Conservation (phyloP, 2,888 invertebrate species). For the Leptogaster cylindrica region DNA sequence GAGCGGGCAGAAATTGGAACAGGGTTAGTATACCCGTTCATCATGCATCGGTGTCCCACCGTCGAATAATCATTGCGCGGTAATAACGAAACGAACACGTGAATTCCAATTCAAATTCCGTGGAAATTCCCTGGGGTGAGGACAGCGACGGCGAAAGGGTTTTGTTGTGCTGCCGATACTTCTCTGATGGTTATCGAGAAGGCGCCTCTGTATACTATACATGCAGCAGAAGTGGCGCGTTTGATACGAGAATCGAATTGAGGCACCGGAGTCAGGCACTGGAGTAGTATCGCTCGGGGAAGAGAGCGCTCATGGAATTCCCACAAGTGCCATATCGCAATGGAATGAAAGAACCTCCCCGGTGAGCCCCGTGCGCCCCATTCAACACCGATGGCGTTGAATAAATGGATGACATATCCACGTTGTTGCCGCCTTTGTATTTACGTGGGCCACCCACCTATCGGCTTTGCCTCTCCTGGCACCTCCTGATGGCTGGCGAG, state of each 20-base stretch:
- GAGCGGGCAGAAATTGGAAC: background rate
- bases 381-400: constrained; percentile 39
- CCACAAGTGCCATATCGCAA: constrained; percentile 50
- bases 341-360: constrained; percentile 47
- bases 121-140: constrained; percentile 58
- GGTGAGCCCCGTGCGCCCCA: constrained; percentile 42
- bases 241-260: constrained; percentile 20
- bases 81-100: constrained; percentile 47
- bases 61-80: constrained; percentile 39
- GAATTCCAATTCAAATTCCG: constrained; percentile 55
- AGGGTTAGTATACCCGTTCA: background rate
- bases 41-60: constrained; percentile 28
- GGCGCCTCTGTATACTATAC: constrained; percentile 25
- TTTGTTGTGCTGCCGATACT: constrained; percentile 18
- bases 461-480: background rate
- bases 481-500: background rate
- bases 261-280: constrained; percentile 20
- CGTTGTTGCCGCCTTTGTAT: constrained; percentile 33
- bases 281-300: constrained; percentile 39
- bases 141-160: constrained; percentile 35
- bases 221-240: background rate
- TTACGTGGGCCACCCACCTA: constrained; percentile 31
- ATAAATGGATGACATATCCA: constrained; percentile 40
- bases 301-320: constrained; percentile 50
- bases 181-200: constrained; percentile 31